A percentile compares a stretch with the other conserved stretches of the same genome.
Evolutionary conservation across 2,888 invertebrate species (phyloP).

Genomic region (Ramazzottius varieornatus): DNA sequence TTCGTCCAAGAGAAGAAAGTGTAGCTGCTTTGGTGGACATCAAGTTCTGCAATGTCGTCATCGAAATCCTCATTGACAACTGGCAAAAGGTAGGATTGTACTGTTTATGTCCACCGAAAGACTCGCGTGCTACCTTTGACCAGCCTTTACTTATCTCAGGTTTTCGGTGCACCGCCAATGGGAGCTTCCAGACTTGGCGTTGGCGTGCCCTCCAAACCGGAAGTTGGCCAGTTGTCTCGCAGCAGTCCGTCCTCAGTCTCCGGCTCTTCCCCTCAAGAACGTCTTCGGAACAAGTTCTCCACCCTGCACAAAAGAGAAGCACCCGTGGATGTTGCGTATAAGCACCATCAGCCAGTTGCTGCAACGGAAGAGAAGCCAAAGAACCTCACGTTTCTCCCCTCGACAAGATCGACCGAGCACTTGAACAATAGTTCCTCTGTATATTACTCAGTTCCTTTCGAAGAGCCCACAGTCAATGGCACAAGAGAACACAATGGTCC

Average conservation of each 20-base stretch:
- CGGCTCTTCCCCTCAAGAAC: too few relatives aligned
- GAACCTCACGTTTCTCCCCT: not conserved
- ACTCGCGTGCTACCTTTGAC: too few relatives aligned
- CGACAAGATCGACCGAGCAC: not conserved
- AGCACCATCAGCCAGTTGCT: not conserved
- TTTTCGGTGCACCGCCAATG: too few relatives aligned
- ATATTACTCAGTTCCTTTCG: not conserved
- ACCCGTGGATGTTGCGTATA: not conserved
- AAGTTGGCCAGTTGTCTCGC: too few relatives aligned
- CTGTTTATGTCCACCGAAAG: too few relatives aligned
- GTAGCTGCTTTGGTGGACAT: slow-evolving; percentile 94
- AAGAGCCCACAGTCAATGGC: not conserved
- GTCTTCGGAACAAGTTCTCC: too few relatives aligned
- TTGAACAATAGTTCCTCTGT: not conserved
- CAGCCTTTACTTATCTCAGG: too few relatives aligned
- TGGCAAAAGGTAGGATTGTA: slow-evolving; percentile 35
- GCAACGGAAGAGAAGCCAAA: not conserved
- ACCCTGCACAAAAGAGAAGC: too few relatives aligned
- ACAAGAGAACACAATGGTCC: not conserved
- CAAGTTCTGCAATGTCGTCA: slow-evolving; percentile 94
- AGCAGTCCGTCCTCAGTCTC: too few relatives aligned
- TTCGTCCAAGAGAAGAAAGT: slow-evolving; percentile 80
- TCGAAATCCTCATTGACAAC: slow-evolving; percentile 77
- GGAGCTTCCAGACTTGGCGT: too few relatives aligned
- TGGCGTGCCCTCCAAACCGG: too few relatives aligned